phyloP scores from a whole-genome alignment of 1,140 invertebrate genomes.

The Ericerus pela region DNA sequence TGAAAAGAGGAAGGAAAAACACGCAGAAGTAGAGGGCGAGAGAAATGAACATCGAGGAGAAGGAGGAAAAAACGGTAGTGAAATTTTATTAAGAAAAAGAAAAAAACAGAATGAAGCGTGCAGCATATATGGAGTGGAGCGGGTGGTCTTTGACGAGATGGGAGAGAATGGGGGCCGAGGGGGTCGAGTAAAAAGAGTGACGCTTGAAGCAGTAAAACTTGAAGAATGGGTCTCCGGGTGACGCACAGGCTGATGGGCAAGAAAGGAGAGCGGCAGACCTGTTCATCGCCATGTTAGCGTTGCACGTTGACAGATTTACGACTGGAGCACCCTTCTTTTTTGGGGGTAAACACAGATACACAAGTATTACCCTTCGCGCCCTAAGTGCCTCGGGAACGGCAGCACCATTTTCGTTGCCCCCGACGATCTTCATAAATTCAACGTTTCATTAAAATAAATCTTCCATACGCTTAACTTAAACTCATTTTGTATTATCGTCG shows the following conservation, averaged over 20 bases:
- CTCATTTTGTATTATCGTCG: slow-evolving; percentile 11
- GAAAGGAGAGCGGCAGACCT: slow-evolving; percentile 5
- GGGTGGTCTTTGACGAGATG: no score
- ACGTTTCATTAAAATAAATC: slow-evolving; percentile 12
- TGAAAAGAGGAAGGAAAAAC: no score
- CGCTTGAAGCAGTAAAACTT: slow-evolving; percentile 11
- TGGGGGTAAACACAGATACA: no score
- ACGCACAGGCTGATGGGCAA: slow-evolving; percentile 5
- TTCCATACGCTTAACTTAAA: slow-evolving; percentile 10
- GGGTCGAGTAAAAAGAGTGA: slow-evolving; percentile 8
- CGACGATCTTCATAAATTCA: slow-evolving; percentile 12
- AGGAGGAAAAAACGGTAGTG: neutral
- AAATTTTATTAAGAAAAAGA: slow-evolving; percentile 8
- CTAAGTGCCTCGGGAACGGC: slow-evolving; percentile 8
- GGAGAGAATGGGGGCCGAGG: no score
- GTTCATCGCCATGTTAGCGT: slow-evolving; percentile 11
- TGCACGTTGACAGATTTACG: slow-evolving; percentile 10
- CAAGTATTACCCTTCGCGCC: slow-evolving; percentile 6
- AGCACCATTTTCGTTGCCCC: slow-evolving; percentile 9
- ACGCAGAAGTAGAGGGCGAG: no score
- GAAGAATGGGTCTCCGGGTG: slow-evolving; percentile 10
- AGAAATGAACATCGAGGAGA: no score
- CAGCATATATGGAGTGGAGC: no score
- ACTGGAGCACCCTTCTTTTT: slow-evolving; percentile 10
- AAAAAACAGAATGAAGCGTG: slow-evolving; percentile 7